phyloP scores from a whole-genome alignment of 2,113 vertebrate genomes.

The Trichomycterus rosablanca region DNA sequence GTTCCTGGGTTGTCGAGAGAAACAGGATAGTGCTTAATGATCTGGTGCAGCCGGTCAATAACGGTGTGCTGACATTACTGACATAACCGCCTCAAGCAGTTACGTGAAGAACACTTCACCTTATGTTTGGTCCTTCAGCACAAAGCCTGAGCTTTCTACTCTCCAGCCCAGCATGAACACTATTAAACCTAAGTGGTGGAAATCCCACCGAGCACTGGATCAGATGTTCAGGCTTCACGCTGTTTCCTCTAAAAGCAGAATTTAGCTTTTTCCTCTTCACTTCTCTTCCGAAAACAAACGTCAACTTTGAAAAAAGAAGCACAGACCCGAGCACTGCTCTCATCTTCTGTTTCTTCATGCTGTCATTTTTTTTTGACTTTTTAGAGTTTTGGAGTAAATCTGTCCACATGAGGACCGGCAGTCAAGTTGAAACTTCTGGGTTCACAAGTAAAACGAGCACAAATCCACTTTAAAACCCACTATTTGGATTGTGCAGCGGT shows the following conservation, averaged over 20 bases:
- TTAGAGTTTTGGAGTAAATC: too few species aligned
- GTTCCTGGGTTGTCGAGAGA: too few species aligned
- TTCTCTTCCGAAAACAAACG: neutral
- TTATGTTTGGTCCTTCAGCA: constrained; percentile 15
- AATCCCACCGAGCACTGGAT: neutral
- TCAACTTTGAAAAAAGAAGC: neutral
- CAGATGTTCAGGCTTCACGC: neutral
- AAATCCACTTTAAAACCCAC: too few species aligned
- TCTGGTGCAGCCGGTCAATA: neutral
- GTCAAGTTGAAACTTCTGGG: too few species aligned
- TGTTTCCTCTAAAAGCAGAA: neutral
- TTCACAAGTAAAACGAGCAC: too few species aligned
- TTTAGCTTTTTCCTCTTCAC: neutral
- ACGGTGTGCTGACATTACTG: neutral
- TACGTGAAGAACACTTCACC: constrained; percentile 16
- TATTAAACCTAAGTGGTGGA: neutral
- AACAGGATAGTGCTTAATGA: neutral
- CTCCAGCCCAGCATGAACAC: neutral
- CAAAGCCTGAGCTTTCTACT: neutral
- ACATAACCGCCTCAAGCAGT: constrained; percentile 5
- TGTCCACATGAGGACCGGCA: too few species aligned
- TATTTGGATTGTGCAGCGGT: too few species aligned
- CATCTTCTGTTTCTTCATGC: too few species aligned
- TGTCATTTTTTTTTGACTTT: too few species aligned
- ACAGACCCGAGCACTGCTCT: neutral